A percentile compares a stretch with the other conserved stretches of the same genome.
These are phyloP conservation scores for Pachypanchax playfairii DNA, from an alignment of 2,113 vertebrate species.

Conservation along the genomic window DNA sequence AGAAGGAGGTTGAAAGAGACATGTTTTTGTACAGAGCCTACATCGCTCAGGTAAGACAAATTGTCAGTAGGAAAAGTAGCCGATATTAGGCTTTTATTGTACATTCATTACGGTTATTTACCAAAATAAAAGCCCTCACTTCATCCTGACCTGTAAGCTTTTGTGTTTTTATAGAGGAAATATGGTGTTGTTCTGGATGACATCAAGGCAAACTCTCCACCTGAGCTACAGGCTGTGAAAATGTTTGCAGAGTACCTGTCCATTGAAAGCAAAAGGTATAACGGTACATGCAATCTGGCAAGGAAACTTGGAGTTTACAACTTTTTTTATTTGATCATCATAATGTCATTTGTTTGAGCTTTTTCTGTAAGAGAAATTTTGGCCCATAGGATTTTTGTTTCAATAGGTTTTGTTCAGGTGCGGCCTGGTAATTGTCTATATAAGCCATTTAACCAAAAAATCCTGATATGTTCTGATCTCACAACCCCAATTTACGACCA, in stretches of 20 bases:
- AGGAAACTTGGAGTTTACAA: too few species aligned
- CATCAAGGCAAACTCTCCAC: conserved; percentile 81
- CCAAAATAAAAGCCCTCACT: neutral
- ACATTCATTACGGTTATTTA: neutral
- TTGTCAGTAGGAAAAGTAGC: neutral
- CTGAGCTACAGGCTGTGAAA: conserved; percentile 90
- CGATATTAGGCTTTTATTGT: neutral
- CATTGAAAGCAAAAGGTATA: conserved; percentile 84
- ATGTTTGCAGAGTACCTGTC: conserved; percentile 93
- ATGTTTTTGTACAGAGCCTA: conserved; percentile 93
- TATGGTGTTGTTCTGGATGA: conserved; percentile 94
- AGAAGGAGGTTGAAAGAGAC: conserved; percentile 89
- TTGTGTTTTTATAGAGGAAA: conserved; percentile 81
- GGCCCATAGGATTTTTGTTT: too few species aligned
- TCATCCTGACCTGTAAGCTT: neutral
- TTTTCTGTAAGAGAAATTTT: too few species aligned
- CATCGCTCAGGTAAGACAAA: conserved; percentile 86
- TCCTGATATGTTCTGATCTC: too few species aligned
- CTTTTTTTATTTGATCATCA: neutral
- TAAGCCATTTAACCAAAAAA: too few species aligned
- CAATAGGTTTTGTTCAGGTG: too few species aligned
- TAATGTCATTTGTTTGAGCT: too few species aligned
- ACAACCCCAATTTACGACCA: too few species aligned
- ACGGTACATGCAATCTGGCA: neutral
- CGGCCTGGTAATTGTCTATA: too few species aligned